Evolutionary conservation across 1,140 invertebrate species (phyloP), one percentile per base, ranked within the genome.

Genomic region (Helicoverpa zea): DNA sequence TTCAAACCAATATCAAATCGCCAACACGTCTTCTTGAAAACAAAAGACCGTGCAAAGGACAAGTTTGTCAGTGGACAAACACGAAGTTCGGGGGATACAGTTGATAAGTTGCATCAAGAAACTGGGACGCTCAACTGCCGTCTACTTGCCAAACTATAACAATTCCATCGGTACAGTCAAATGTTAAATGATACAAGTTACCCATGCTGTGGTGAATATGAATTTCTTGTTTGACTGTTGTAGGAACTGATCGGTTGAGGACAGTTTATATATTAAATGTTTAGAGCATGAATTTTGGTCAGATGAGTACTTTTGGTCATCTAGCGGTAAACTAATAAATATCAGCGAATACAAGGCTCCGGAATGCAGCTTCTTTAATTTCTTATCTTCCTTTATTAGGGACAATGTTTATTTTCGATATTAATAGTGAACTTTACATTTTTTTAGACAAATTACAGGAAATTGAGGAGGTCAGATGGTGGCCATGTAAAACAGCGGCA

Each of bases 121-220:
- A 70, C 66, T 70, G 49, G 66, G 47, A 52, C 66, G 49, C 18
- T 16, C 66, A 70, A 70, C 66, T 70, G 66, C 29, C 29, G 59
- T 35, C 63, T 16, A 66, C 66, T 68, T 70, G 35, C 18, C 12
- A 12, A 51, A 70, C 64, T 68, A 16, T 58, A 16, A 16, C 54
- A 23, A 68, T 49, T n/a, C 49, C 47, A 13, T 23, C 49, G 52
- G 66, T 70, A 23, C 12, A n/a, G 63, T 66, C n/a, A 51, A 70
- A 70, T 70, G 47, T 70, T 14, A 52, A 66, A 66, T 66, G 14
- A 49, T 66, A 66, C 29, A 47, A 66, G 43, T 66, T 66, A 49
- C 63, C 4, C 5, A 1, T 47, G 2, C 35, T 11, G 35, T 43
- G 35, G 43, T 47, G 13, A 10, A 61, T 64, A 64, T 16, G 61